Evolutionary conservation across 2,113 vertebrate species (phyloP).

Genomic region (Charadrius vociferus): DNA sequence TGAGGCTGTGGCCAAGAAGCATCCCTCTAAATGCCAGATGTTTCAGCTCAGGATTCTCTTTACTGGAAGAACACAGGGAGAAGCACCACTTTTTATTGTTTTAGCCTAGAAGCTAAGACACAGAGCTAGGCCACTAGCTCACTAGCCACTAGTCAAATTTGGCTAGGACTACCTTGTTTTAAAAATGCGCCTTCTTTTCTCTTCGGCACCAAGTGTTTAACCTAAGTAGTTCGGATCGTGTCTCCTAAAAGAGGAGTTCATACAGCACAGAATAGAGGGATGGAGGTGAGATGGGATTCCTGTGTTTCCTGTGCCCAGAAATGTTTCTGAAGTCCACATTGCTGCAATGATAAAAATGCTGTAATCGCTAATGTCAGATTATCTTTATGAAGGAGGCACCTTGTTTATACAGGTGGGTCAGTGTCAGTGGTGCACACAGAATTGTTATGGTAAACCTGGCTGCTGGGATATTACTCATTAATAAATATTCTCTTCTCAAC

Average conservation of each 20-base stretch:
- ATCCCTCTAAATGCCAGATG: background rate
- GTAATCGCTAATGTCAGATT: background rate
- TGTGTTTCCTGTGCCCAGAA: background rate
- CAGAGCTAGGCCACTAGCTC: background rate
- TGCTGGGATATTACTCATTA: background rate
- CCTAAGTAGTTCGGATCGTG: background rate
- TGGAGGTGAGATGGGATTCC: background rate
- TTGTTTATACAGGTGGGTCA: background rate
- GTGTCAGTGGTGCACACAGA: background rate
- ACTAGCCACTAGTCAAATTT: background rate
- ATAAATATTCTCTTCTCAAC: background rate
- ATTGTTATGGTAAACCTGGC: background rate
- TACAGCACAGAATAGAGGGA: background rate
- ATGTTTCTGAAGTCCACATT: background rate
- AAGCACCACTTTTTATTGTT: background rate
- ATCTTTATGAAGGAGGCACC: background rate
- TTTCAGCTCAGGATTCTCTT: background rate
- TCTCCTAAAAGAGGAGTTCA: background rate
- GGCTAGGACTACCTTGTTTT: background rate
- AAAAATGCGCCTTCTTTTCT: background rate
- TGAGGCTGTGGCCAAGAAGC: background rate
- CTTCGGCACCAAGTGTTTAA: background rate
- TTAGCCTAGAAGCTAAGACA: background rate
- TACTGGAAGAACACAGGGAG: background rate
- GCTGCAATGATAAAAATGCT: background rate